A percentile compares a stretch with the other conserved stretches of the same genome.
These are phyloP conservation scores for Aphis craccivora DNA, from an alignment of 1,140 invertebrate genomes.

Conservation along the genomic window DNA sequence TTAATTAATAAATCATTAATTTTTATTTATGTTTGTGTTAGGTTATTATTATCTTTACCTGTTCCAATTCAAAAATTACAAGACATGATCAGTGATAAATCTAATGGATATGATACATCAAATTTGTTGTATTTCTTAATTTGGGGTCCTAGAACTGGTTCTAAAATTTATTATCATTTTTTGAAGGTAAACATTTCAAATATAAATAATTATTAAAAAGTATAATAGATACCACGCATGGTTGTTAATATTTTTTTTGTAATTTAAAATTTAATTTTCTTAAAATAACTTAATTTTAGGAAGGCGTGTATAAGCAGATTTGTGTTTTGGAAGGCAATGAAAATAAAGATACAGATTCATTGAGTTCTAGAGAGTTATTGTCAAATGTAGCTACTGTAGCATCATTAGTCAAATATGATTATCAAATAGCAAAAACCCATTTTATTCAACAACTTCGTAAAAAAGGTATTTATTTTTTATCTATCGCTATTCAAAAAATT, in stretches of 20 bases:
- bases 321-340: neutral
- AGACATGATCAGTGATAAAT: slow-evolving; percentile 37
- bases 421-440: slow-evolving; percentile 34
- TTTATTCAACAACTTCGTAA: slow-evolving; percentile 41
- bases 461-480: slow-evolving; percentile 10
- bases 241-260: neutral
- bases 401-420: slow-evolving; percentile 25
- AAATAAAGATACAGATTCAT: slow-evolving; percentile 20
- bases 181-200: slow-evolving; percentile 67
- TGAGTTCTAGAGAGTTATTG: neutral
- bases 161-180: slow-evolving; percentile 79
- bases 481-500: neutral
- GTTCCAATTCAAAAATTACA: slow-evolving; percentile 63
- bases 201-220: neutral
- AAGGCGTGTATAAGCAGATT: slow-evolving; percentile 16
- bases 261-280: neutral
- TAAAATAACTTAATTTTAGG: slow-evolving; percentile 29
- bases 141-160: slow-evolving; percentile 76
- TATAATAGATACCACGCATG: neutral
- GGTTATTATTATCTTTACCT: slow-evolving; percentile 80
- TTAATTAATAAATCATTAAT: slow-evolving; percentile 19
- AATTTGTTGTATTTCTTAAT: slow-evolving; percentile 76
- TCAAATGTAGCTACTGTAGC: neutral
- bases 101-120: slow-evolving; percentile 62
- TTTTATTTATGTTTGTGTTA: slow-evolving; percentile 62